Evolutionary conservation across 1,140 invertebrate species (phyloP).

Genomic region (Drosophila lacertosa): DNA sequence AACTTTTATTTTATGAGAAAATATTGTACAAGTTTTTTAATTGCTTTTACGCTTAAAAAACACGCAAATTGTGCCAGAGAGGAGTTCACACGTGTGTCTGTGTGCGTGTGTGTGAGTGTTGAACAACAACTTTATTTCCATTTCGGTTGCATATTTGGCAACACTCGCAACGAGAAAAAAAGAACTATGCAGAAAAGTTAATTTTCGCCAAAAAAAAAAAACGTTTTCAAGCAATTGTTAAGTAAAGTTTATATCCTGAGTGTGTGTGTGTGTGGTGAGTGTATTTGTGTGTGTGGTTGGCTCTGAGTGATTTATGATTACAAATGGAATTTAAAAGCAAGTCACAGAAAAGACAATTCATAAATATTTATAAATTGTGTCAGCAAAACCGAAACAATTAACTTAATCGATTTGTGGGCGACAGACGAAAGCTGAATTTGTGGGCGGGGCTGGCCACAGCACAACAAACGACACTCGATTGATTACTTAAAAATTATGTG

Average conservation of each 20-base stretch:
- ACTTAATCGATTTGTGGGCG: conserved; percentile 56
- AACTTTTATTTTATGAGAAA: conserved; percentile 69
- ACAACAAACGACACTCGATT: conserved; percentile 34
- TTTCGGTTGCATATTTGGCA: conserved; percentile 31
- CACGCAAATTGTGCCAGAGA: conserved; percentile 38
- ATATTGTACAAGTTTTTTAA: conserved; percentile 67
- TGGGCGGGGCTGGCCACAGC: neutral
- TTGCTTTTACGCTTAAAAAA: conserved; percentile 57
- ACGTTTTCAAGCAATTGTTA: conserved; percentile 20
- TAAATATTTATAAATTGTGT: conserved; percentile 57
- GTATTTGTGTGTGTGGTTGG: neutral
- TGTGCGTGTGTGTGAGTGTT: conserved; percentile 23
- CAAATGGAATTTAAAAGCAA: conserved; percentile 41
- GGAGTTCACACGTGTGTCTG: neutral
- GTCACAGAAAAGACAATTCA: conserved; percentile 30
- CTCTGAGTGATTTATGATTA: conserved; percentile 40
- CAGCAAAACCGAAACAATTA: conserved; percentile 55
- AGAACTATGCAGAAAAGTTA: conserved; percentile 36
- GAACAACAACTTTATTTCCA: conserved; percentile 42
- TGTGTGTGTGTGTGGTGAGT: neutral
- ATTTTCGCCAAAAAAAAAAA: conserved; percentile 23
- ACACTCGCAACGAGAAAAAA: conserved; percentile 6
- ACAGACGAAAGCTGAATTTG: neutral
- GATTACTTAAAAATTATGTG: conserved; percentile 73
- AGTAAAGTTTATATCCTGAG: conserved; percentile 14